These are phyloP conservation scores for Caenorhabditis drosophilae DNA, from an alignment of 2,888 invertebrate species.

Conservation along the genomic window DNA sequence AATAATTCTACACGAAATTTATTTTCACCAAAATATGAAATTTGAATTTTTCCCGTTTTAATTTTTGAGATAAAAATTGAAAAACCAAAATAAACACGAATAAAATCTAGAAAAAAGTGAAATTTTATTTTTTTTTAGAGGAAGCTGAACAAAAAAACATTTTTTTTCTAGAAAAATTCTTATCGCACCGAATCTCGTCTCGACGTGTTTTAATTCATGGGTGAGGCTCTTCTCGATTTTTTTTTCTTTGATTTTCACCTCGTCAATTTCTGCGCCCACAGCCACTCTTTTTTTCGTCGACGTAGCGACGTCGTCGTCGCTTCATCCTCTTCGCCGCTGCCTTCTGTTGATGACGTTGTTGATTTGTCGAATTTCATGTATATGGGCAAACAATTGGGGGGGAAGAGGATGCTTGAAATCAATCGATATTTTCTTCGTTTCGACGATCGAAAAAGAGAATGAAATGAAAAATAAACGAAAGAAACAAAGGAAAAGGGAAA, in stretches of 20 bases:
- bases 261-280: slow-evolving; percentile 5
- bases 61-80: too few species aligned
- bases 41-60: too few species aligned
- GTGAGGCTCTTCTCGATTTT: neutral
- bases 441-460: too few species aligned
- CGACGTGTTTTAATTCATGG: neutral
- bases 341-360: neutral
- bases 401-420: too few species aligned
- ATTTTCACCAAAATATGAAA: too few species aligned
- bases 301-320: too few species aligned
- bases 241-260: neutral
- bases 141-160: neutral
- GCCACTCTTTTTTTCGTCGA: neutral
- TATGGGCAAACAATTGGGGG: neutral
- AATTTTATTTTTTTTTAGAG: neutral
- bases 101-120: neutral
- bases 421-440: too few species aligned
- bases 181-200: neutral
- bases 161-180: neutral
- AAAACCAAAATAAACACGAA: too few species aligned
- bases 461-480: too few species aligned
- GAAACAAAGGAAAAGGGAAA: too few species aligned
- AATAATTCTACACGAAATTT: neutral
- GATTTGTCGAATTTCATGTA: neutral
- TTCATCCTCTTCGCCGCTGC: too few species aligned